A percentile compares a stretch with the other conserved stretches of the same genome.
Evolutionary conservation across 2,113 vertebrate species (phyloP).

Genomic region (Hypocryptadius cinnamomeus): DNA sequence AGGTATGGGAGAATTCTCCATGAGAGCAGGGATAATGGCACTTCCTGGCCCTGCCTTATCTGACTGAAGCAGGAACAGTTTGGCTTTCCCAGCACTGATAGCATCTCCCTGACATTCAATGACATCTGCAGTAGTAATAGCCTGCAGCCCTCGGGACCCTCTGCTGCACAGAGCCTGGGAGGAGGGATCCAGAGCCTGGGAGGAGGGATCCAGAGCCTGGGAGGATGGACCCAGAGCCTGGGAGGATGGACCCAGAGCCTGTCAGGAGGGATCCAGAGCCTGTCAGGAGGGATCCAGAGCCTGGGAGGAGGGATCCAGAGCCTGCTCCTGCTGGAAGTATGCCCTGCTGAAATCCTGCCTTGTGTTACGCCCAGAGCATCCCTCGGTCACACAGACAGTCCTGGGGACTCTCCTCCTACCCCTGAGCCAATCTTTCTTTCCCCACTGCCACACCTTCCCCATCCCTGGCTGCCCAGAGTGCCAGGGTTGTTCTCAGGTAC

Average conservation of each 20-base stretch:
- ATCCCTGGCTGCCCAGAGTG: neutral
- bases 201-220: fast-evolving
- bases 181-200: too few species aligned
- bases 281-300: neutral
- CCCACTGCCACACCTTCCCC: neutral
- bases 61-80: neutral
- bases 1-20: neutral
- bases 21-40: neutral
- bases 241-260: neutral
- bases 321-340: neutral
- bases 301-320: fast-evolving
- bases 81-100: neutral
- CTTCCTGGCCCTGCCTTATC: conserved; percentile 32
- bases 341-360: neutral
- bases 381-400: fast-evolving
- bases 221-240: fast-evolving
- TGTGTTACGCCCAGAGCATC: fast-evolving
- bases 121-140: neutral
- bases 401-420: neutral
- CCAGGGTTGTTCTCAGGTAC: neutral
- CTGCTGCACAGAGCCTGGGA: fast-evolving
- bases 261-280: fast-evolving
- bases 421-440: neutral
- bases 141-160: fast-evolving
- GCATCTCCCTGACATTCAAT: neutral